Evolutionary conservation across 2,888 invertebrate species (phyloP), one percentile per base, ranked within the genome.

Genomic region (Temnothorax unifasciatus): DNA sequence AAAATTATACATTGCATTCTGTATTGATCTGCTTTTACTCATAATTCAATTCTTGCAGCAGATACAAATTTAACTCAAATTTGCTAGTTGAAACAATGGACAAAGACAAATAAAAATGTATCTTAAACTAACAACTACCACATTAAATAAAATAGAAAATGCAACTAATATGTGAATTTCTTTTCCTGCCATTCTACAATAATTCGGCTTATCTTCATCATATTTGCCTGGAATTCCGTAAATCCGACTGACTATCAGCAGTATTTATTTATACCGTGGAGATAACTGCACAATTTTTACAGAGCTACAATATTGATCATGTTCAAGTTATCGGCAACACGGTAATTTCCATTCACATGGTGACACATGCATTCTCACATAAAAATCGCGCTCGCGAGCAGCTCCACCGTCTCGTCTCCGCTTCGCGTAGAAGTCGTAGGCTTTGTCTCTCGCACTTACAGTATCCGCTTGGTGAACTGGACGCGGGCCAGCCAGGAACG

Each of bases 401-500:
- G 34, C 34, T 34, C 34, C 34, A 34, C 34, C 3, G 34, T 34
- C 34, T 34, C 29, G 29, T 29, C 34, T 15, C 47, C 50, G 18
- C 50, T 50, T 18, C 6, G 18, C 6, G 3, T 6, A 18, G 50
- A 34, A 21, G 8, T 6, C 11, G 15, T 15, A 6, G 15, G 15
- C 13, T 21, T 25, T 38, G 59, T 59, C 18, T 54, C n/a, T 29
- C 97, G 96, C 18, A 87, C 97, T 96, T 95, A 98, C 98, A 98
- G 94, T 93, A 98, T 97, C 86, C 95, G 95, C 89, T 95, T 95
- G 52, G 96, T 95, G 92, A 97, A 97, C 93, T 95, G 96, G 74
- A 95, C 95, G 86, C 97, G 96, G 3, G 96, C 96, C n/a, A 97
- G 95, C 97, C 97, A 98, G 87, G 97, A 97, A 92, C 97, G 96